Evolutionary conservation across 2,113 vertebrate genomes (phyloP).

Genomic region (Vulpes lagopus): DNA sequence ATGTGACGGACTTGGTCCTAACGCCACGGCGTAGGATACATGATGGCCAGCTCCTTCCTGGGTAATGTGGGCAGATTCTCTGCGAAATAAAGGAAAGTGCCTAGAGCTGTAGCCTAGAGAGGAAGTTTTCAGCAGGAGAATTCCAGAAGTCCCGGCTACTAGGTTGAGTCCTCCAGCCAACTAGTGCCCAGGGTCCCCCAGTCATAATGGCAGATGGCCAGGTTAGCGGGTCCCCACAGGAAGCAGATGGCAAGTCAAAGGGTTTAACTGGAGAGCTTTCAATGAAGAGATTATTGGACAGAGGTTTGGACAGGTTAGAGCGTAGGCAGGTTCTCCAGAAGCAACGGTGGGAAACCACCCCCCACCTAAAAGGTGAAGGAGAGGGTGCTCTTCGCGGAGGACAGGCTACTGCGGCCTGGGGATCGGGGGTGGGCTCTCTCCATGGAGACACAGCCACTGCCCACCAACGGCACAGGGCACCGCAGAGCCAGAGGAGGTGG

Average conservation of each 20-base stretch:
- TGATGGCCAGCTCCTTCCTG: rapidly evolving
- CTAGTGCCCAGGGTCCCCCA: neutral
- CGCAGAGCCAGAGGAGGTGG: neutral
- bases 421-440: too few species aligned
- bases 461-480: too few species aligned
- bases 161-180: too few species aligned
- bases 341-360: neutral
- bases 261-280: neutral
- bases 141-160: neutral
- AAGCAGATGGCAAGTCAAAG: neutral
- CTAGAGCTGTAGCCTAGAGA: neutral
- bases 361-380: neutral
- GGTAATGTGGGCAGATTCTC: too few species aligned
- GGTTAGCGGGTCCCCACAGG: neutral
- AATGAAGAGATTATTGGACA: neutral
- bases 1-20: neutral
- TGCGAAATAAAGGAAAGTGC: neutral
- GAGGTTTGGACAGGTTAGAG: neutral
- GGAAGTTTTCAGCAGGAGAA: neutral
- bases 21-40: too few species aligned
- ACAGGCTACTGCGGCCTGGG: too few species aligned
- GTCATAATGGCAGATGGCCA: neutral
- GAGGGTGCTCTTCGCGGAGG: neutral
- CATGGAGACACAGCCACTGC: neutral
- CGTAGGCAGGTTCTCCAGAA: too few species aligned